phyloP scores from a whole-genome alignment of 2,888 invertebrate species.

The Ceramica pisi region DNA sequence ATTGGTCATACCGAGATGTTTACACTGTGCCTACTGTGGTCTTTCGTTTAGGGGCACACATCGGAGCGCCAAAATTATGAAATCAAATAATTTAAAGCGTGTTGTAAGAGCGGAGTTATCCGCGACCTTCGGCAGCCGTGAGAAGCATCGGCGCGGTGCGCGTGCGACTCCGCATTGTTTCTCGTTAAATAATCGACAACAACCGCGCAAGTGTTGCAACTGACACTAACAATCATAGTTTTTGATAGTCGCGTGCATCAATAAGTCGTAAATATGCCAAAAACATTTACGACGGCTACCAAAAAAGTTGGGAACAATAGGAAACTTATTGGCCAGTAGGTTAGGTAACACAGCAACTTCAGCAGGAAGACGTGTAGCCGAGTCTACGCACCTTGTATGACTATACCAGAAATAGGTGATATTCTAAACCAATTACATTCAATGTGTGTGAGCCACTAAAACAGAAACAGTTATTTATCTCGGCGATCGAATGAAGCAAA shows the following conservation, averaged over 20 bases:
- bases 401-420: constrained; percentile 27
- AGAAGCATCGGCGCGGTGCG: constrained; percentile 81
- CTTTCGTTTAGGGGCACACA: constrained; percentile 75
- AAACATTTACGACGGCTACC: constrained; percentile 50
- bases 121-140: constrained; percentile 89
- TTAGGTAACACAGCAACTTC: constrained; percentile 11
- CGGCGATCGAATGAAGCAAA: constrained; percentile 76
- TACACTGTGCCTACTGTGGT: constrained; percentile 54
- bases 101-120: constrained; percentile 88
- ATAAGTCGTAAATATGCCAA: constrained; percentile 71
- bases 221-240: constrained; percentile 78
- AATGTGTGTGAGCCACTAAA: constrained; percentile 49
- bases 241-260: constrained; percentile 77
- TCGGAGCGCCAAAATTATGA: constrained; percentile 84
- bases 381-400: constrained; percentile 16
- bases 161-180: constrained; percentile 88
- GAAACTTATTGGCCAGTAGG: constrained; percentile 9
- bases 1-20: constrained; percentile 51
- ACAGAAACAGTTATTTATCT: constrained; percentile 69
- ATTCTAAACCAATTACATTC: constrained; percentile 41
- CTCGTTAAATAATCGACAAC: constrained; percentile 88
- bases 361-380: constrained; percentile 9
- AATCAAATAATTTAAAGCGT: constrained; percentile 89
- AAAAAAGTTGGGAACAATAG: constrained; percentile 32
- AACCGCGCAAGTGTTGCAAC: constrained; percentile 81